These are phyloP conservation scores for Turritopsis rubra DNA, from an alignment of 30 jellyfish, hydroid and myxozoan genomes.

Conservation along the genomic window DNA sequence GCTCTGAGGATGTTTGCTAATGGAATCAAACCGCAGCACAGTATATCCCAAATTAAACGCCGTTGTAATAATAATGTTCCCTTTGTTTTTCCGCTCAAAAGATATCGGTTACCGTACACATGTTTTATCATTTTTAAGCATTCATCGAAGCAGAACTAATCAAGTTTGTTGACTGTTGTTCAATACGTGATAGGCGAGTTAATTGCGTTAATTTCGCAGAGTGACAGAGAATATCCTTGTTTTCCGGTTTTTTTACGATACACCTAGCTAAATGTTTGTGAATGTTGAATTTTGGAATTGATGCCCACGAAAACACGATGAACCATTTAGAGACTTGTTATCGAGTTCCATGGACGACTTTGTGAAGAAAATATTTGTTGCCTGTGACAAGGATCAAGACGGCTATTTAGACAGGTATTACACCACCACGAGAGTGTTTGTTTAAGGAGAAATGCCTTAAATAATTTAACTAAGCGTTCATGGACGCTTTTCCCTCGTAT, in stretches of 20 bases:
- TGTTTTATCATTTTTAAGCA: neutral
- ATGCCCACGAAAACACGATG: slow-evolving; percentile 2
- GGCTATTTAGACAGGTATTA: slow-evolving; percentile 76
- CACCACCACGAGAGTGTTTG: slow-evolving; percentile 10
- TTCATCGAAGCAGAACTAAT: slow-evolving; percentile 19
- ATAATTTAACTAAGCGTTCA: neutral
- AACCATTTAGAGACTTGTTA: neutral
- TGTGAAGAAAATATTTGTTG: slow-evolving; percentile 60
- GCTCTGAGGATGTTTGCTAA: too few relatives aligned
- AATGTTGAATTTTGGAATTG: neutral
- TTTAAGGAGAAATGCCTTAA: neutral
- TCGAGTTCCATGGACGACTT: slow-evolving; percentile 51
- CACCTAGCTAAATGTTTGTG: neutral
- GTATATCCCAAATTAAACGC: too few relatives aligned
- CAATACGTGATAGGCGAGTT: neutral
- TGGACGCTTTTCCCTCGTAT: too few relatives aligned
- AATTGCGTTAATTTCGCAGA: neutral
- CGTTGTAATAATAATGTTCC: too few relatives aligned
- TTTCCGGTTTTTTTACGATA: neutral
- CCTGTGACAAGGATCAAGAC: slow-evolving; percentile 89
- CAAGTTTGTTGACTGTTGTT: slow-evolving; percentile 16
- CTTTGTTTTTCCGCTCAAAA: neutral
- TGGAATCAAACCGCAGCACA: too few relatives aligned
- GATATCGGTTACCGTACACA: slow-evolving; percentile 12
- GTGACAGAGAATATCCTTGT: neutral